phyloP scores from a whole-genome alignment of 2,888 invertebrate genomes.

The Cephus nigrinus region DNA sequence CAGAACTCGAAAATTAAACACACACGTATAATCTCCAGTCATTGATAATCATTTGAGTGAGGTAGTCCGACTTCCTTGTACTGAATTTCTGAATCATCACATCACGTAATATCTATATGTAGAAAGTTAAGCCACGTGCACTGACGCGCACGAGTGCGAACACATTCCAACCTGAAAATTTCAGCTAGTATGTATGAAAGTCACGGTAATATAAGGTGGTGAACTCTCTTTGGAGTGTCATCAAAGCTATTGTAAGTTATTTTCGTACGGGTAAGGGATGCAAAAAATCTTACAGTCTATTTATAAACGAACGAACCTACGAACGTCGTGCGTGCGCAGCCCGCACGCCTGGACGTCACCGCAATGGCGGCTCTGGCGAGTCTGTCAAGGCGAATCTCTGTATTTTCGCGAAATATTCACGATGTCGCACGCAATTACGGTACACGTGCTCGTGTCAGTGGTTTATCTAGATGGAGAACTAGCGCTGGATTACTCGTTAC shows the following conservation, averaged over 20 bases:
- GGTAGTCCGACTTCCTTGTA: neutral
- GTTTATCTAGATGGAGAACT: constrained; percentile 37
- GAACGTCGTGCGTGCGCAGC: constrained; percentile 67
- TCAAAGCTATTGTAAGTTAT: neutral
- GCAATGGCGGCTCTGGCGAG: constrained; percentile 57
- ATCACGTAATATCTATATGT: neutral
- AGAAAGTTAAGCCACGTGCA: neutral
- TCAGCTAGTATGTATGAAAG: neutral
- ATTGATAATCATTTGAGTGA: neutral
- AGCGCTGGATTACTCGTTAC: constrained; percentile 58
- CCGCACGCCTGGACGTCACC: constrained; percentile 62
- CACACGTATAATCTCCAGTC: neutral
- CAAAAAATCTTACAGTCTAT: constrained; percentile 20
- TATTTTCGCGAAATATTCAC: constrained; percentile 46
- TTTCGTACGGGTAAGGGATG: neutral
- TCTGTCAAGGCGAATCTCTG: constrained; percentile 42
- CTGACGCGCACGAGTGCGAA: neutral
- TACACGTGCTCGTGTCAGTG: constrained; percentile 38
- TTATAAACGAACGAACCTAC: constrained; percentile 30
- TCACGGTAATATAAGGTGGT: neutral
- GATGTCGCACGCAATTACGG: constrained; percentile 48
- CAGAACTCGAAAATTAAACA: neutral
- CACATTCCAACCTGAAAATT: neutral
- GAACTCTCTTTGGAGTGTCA: neutral
- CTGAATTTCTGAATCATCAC: neutral